Evolutionary conservation across 2,113 vertebrate genomes (phyloP).

Genomic region (Crotalus helleri): DNA sequence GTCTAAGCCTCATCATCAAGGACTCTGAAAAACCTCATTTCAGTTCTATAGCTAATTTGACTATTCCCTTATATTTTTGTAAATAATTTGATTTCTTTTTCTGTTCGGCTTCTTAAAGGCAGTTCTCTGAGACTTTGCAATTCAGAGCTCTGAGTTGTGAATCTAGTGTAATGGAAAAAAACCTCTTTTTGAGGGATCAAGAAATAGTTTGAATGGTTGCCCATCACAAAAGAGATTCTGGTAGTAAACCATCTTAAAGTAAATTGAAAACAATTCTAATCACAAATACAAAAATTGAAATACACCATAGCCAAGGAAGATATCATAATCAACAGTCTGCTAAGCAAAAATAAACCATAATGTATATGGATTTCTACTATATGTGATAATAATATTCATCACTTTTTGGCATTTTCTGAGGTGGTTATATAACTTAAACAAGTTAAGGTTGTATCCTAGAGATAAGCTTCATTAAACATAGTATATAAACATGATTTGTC

Average conservation of each 20-base stretch:
- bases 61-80: not conserved
- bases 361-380: not conserved
- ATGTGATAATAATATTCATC: not conserved
- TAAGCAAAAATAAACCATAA: not conserved
- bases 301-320: not conserved
- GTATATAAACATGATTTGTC: not conserved
- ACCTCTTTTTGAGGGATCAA: not conserved
- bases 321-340: not conserved
- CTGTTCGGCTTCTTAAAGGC: not conserved
- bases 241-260: not conserved
- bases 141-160: not conserved
- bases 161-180: not conserved
- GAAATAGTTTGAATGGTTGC: not conserved
- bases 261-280: not conserved
- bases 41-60: not conserved
- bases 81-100: not conserved
- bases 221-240: not conserved
- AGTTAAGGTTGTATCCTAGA: not conserved
- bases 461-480: not conserved
- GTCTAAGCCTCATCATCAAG: not conserved
- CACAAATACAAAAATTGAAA: not conserved
- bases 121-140: not conserved
- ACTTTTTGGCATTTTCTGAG: not conserved
- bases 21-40: not conserved
- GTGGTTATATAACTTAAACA: not conserved